Conservation (phyloP, 2,888 invertebrate genomes). For the Micropterix aruncella region DNA sequence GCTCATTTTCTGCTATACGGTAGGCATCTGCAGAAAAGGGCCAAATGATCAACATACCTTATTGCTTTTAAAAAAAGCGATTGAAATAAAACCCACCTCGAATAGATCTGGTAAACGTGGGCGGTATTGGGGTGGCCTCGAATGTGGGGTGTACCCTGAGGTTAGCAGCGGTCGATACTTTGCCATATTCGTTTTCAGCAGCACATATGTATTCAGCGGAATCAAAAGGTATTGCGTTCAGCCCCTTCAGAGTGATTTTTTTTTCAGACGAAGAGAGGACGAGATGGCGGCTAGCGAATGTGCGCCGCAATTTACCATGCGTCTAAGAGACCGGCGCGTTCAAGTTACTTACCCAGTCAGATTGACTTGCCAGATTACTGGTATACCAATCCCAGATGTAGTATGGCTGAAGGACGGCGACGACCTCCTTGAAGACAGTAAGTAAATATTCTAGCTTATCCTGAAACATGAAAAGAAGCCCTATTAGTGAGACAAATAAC, state of each 20-base stretch:
- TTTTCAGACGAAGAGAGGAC: slow-evolving; percentile 18
- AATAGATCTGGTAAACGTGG: slow-evolving; percentile 60
- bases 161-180: slow-evolving; percentile 52
- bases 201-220: slow-evolving; percentile 69
- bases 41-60: too few species aligned
- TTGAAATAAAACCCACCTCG: slow-evolving; percentile 43
- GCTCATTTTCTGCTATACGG: slow-evolving; percentile 54
- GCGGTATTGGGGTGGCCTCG: slow-evolving; percentile 52
- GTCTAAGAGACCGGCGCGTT: slow-evolving; percentile 67
- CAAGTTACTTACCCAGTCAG: slow-evolving; percentile 73
- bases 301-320: slow-evolving; percentile 76
- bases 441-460: slow-evolving; percentile 16
- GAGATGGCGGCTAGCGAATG: slow-evolving; percentile 30
- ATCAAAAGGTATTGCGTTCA: slow-evolving; percentile 50
- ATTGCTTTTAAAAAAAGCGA: too few species aligned
- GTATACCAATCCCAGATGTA: slow-evolving; percentile 57
- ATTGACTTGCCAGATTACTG: slow-evolving; percentile 73
- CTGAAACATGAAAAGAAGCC: too few species aligned
- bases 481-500: too few species aligned
- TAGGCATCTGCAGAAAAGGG: slow-evolving; percentile 46
- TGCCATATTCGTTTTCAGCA: slow-evolving; percentile 62
- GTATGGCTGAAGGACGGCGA: slow-evolving; percentile 77
- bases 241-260: slow-evolving; percentile 56
- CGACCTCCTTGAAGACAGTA: slow-evolving; percentile 43
- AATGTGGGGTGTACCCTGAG: slow-evolving; percentile 62